phyloP scores from a whole-genome alignment of 2,113 vertebrate species.

The Felis catus region DNA sequence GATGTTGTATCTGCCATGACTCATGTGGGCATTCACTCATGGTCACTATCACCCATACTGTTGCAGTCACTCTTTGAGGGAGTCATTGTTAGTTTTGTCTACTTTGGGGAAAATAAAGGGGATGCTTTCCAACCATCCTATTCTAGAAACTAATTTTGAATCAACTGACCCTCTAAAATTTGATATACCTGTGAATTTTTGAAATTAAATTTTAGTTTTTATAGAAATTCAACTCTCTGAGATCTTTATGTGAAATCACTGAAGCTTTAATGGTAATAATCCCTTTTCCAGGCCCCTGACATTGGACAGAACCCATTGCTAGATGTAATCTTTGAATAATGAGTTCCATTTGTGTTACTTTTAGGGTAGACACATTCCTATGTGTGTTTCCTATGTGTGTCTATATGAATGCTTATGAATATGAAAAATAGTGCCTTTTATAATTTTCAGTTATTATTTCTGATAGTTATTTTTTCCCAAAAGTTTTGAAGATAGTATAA shows the following conservation, averaged over 20 bases:
- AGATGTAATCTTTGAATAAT: background rate
- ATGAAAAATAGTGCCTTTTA: background rate
- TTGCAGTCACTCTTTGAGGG: background rate
- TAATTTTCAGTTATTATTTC: background rate
- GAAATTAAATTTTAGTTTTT: background rate
- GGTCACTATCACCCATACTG: background rate
- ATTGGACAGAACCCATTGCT: background rate
- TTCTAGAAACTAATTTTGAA: background rate
- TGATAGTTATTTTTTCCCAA: background rate
- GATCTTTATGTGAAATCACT: background rate
- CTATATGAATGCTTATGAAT: background rate
- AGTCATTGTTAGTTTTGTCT: background rate
- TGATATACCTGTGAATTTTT: background rate
- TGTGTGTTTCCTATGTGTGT: background rate
- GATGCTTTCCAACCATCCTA: background rate
- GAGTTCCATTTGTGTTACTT: background rate
- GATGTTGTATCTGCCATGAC: background rate
- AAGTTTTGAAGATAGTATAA: background rate
- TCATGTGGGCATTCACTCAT: background rate
- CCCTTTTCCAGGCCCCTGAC: background rate
- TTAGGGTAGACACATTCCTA: background rate
- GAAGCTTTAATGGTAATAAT: background rate
- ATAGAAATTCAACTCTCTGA: background rate
- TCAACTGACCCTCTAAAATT: background rate
- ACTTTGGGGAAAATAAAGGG: background rate